Evolutionary conservation across 2,888 invertebrate genomes (phyloP).

Genomic region (Watsonalla binaria): DNA sequence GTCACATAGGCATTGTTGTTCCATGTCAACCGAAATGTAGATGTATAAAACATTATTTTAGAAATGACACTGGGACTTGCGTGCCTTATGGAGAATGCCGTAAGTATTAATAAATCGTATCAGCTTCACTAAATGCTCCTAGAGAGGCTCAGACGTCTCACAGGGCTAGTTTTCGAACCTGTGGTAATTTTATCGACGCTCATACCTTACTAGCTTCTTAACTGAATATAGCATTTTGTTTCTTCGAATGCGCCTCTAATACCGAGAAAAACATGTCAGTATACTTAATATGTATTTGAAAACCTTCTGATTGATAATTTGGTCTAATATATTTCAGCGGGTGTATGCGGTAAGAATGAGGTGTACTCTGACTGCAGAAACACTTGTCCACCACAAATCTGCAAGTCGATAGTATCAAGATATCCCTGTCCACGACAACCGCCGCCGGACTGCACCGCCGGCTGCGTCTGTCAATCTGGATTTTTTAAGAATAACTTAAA

Average conservation of each 20-base stretch:
- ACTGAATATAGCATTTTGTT: too few relatives aligned
- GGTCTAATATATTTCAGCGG: conserved; percentile 13
- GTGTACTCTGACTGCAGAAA: conserved; percentile 19
- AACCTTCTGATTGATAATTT: background rate
- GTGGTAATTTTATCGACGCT: too few relatives aligned
- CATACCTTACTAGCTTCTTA: too few relatives aligned
- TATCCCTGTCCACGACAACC: conserved; percentile 13
- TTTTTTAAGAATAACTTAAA: conserved; percentile 10
- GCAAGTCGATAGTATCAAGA: conserved; percentile 18
- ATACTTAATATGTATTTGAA: conserved; percentile 7
- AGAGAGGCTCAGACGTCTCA: too few relatives aligned
- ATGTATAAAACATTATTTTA: conserved; percentile 29
- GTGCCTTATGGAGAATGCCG: conserved; percentile 40
- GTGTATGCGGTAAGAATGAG: conserved; percentile 22
- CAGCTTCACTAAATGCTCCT: too few relatives aligned
- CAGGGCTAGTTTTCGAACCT: too few relatives aligned
- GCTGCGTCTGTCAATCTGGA: conserved; percentile 27
- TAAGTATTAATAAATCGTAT: conserved; percentile 17
- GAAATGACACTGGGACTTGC: conserved; percentile 35
- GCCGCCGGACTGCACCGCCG: conserved; percentile 7
- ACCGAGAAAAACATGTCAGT: too few relatives aligned
- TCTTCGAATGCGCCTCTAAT: too few relatives aligned
- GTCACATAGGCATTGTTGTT: conserved; percentile 23
- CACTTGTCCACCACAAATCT: conserved; percentile 30
- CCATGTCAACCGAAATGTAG: conserved; percentile 35